Percentiles rank a stretch among this genome's conserved stretches.
These are phyloP conservation scores for Triops longicaudatus DNA, from an alignment of 1,140 invertebrate genomes.

Conservation along the genomic window DNA sequence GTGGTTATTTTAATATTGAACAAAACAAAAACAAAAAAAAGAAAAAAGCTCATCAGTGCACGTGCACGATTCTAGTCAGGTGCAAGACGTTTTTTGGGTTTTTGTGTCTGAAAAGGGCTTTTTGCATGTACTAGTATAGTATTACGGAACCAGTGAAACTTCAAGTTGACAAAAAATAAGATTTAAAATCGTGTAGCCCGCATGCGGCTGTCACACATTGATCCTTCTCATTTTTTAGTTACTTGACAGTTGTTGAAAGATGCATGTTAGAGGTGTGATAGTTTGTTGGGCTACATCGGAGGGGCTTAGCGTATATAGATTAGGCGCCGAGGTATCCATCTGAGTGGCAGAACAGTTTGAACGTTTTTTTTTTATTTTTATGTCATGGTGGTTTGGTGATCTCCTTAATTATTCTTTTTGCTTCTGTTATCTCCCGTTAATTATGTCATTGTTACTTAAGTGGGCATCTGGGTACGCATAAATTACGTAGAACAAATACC, in stretches of 20 bases:
- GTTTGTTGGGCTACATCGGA: not conserved
- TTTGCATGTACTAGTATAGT: not conserved
- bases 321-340: not conserved
- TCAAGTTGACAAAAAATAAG: not conserved
- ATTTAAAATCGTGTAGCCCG: too few relatives aligned
- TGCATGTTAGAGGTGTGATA: not conserved
- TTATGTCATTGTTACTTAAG: not conserved
- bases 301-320: not conserved
- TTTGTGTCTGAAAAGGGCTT: not conserved
- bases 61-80: constrained; percentile 2
- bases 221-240: not conserved
- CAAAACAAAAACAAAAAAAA: not conserved
- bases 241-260: not conserved
- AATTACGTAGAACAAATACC: not conserved
- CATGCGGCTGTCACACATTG: too few relatives aligned
- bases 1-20: constrained; percentile 20
- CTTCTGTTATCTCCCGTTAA: not conserved
- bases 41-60: not conserved
- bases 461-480: constrained; percentile 13
- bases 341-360: not conserved
- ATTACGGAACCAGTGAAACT: not conserved
- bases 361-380: not conserved
- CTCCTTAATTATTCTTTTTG: not conserved
- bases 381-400: constrained; percentile 9
- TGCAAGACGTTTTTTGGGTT: not conserved